A percentile compares a stretch with the other conserved stretches of the same genome.
phyloP scores from a whole-genome alignment of 2,113 vertebrate species.

The Herpetotheres cachinnans region DNA sequence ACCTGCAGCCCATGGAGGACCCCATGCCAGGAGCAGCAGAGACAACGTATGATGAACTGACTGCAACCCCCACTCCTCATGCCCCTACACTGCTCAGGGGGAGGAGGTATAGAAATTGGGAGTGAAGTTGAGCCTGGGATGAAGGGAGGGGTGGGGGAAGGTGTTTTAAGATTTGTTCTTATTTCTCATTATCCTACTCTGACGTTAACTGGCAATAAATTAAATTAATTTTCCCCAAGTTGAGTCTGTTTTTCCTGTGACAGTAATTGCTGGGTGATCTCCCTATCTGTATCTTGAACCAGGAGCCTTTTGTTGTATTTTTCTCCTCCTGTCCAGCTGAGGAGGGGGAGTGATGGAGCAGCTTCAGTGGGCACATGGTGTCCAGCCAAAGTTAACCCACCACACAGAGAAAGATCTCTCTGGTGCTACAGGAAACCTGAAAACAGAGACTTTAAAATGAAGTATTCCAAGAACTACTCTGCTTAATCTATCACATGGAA shows the following conservation, averaged over 20 bases:
- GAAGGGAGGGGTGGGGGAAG: not conserved
- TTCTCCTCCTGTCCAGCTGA: not conserved
- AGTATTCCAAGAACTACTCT: not conserved
- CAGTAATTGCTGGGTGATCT: not conserved
- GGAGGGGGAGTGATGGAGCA: fast-evolving
- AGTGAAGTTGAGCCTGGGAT: not conserved
- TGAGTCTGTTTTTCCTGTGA: not conserved
- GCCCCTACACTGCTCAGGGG: fast-evolving
- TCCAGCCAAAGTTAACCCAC: not conserved
- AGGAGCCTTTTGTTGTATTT: fast-evolving
- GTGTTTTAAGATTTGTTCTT: not conserved
- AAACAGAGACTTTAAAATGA: not conserved
- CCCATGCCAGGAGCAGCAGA: not conserved
- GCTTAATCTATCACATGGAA: not conserved
- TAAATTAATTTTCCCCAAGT: not conserved
- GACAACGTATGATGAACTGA: not conserved
- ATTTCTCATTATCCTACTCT: not conserved
- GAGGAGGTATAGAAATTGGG: not conserved
- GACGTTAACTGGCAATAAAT: not conserved
- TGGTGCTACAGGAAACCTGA: not conserved
- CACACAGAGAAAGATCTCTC: not conserved
- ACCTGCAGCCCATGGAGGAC: not conserved
- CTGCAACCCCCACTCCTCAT: not conserved
- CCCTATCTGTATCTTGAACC: not conserved
- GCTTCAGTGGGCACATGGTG: not conserved